Conservation (phyloP, 2,113 vertebrate species). For the Sander lucioperca region DNA sequence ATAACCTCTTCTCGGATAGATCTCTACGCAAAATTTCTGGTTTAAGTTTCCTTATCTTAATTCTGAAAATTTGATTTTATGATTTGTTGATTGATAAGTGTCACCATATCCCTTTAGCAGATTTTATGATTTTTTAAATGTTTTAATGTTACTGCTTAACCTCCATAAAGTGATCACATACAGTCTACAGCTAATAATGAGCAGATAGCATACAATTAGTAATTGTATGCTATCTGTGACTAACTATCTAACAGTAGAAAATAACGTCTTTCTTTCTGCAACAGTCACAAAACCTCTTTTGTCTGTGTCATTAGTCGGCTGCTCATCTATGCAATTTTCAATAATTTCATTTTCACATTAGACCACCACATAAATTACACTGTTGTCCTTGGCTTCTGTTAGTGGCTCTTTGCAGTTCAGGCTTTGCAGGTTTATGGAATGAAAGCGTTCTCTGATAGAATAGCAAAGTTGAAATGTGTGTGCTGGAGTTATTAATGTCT, state of each 20-base stretch:
- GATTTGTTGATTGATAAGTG: background rate
- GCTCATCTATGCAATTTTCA: background rate
- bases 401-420: background rate
- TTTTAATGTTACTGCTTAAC: background rate
- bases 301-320: background rate
- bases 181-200: background rate
- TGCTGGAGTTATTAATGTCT: slow-evolving; percentile 7
- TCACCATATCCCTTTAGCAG: background rate
- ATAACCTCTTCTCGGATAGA: background rate
- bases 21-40: background rate
- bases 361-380: background rate
- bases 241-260: too few relatives aligned
- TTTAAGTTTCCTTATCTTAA: background rate
- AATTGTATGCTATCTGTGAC: background rate
- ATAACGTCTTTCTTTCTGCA: background rate
- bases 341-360: background rate
- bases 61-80: background rate
- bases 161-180: background rate
- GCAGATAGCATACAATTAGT: too few relatives aligned
- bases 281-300: background rate
- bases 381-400: background rate
- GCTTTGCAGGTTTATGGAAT: slow-evolving; percentile 3
- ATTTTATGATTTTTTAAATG: background rate
- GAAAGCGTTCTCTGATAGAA: background rate
- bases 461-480: background rate